Evolutionary conservation across 2,888 invertebrate species (phyloP), one percentile per base, ranked within the genome.

Genomic region (Nomada ferruginata): DNA sequence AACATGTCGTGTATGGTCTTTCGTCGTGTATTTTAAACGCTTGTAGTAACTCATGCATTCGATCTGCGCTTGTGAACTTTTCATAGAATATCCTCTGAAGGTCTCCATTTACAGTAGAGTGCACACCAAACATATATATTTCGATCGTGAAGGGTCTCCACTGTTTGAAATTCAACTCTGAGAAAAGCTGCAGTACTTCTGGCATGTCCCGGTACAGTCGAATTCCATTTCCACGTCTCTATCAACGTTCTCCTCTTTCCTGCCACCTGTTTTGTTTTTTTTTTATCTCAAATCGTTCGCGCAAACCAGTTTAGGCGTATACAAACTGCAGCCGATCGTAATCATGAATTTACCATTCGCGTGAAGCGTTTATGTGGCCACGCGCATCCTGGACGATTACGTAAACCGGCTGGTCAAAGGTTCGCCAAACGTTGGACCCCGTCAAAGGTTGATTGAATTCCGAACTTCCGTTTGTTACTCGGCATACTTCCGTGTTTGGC

Each of bases 401-500:
- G 78, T 60, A 81, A 83, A 83, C 70, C 77, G 76, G 66, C 44
- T n/a, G 76, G 72, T 87, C 85, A 87, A 88, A 89, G 87, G 87
- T 75, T 79, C 82, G 77, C 83, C 84, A 88, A 87, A 89, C 86
- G 85, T 71, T 5, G 70, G 65, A 70, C 47, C 63, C 73, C 85
- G 79, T 88, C 89, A 90, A 90, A 90, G 89, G 87, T 86, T 90
- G 89, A 90, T 91, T 90, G 90, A 89, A 91, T 91, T 90, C 85
- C 87, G 79, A 89, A 91, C 86, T 91, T 89, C 86, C 88, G 88
- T 89, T 87, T 88, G 88, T 86, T 87, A 85, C 83, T 2, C 79
- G 82, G 85, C 78, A 78, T 79, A 76, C 83, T 82, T 82, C 82
- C 64, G 52, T 60, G 65, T 77, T 82, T 74, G 57, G 29, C 73